Base-by-base conservation (phyloP, 2,888 invertebrate genomes). In the Polietes domitor region DNA sequence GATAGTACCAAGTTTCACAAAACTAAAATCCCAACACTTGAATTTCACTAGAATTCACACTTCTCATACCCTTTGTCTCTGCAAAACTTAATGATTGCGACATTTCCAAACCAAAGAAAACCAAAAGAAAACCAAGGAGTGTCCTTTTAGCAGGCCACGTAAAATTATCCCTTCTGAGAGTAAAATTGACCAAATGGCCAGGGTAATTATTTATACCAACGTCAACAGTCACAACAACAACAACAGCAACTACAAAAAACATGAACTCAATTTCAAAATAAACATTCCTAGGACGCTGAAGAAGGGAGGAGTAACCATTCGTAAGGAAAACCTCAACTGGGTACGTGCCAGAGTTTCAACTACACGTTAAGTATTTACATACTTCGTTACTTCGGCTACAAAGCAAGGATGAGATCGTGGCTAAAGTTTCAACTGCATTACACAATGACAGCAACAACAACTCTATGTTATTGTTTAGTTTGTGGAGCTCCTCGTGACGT, bases 181-280 rank as follows among this genome's bases (percentile, higher is more conserved):
- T 0, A 58, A 21, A 12, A 63, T 3, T 5, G 19, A 26, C 43
- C 50, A 2, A 58, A 41, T 37, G 55, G 71, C 15, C 74, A 53
- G 82, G 10, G 53, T 82, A 82, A 75, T 78, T 78, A 70, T 74
- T 58, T 37, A 37, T 24, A 24, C 15, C n/a, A 71, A 75, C 24
- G 19, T n/a, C 26, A 5, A 7, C 32, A 37, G 9, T 12, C 7
- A 1, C 6, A 12, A 1, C 37, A 7, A 37, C 37, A 9, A 24
- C 24, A 70, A 2, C 17, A 37, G 53, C 73, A 82, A 71, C 63
- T 63, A n/a, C n/a, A n/a, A n/a, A n/a, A n/a, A n/a, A n/a, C n/a
- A n/a, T 65, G 17, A 73, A 70, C 50, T 73, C 58, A 71, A 58
- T 81, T 74, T 74, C 50, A 53, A 65, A 82, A 63, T 43, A 74